A percentile compares a stretch with the other conserved stretches of the same genome.
phyloP scores from a whole-genome alignment of 1,140 invertebrate genomes.

The Musca domestica region DNA sequence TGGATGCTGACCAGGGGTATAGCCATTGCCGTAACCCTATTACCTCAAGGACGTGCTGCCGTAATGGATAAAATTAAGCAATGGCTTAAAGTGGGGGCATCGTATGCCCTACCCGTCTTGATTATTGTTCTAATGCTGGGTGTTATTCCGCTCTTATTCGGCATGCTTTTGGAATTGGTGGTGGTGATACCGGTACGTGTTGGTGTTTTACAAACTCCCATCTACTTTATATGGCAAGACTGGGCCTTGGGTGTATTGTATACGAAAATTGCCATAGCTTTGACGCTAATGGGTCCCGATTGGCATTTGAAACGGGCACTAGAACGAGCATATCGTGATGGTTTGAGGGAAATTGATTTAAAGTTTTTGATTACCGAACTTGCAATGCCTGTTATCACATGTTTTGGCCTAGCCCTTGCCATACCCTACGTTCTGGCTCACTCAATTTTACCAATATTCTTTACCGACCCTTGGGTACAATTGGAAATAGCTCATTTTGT shows the following conservation, averaged over 20 bases:
- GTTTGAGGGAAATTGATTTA: conserved; percentile 89
- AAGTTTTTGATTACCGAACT: conserved; percentile 81
- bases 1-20: conserved; percentile 80
- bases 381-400: conserved; percentile 84
- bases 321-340: conserved; percentile 87
- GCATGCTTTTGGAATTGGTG: conserved; percentile 86
- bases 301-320: conserved; percentile 88
- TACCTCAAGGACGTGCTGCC: conserved; percentile 80
- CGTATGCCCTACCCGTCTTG: conserved; percentile 66
- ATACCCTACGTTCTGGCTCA: conserved; percentile 87
- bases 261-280: conserved; percentile 95
- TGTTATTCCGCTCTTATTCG: conserved; percentile 89
- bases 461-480: conserved; percentile 68
- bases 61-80: conserved; percentile 72
- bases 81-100: conserved; percentile 68
- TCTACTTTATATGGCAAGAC: conserved; percentile 94
- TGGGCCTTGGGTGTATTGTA: conserved; percentile 96
- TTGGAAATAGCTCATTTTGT: conserved; percentile 82
- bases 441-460: conserved; percentile 77
- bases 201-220: conserved; percentile 88
- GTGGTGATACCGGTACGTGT: conserved; percentile 91
- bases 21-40: conserved; percentile 78
- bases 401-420: conserved; percentile 82
- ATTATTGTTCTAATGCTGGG: conserved; percentile 77
- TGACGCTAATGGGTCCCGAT: conserved; percentile 97